phyloP scores from a whole-genome alignment of 2,113 vertebrate species.

The Platysternon megacephalum region DNA sequence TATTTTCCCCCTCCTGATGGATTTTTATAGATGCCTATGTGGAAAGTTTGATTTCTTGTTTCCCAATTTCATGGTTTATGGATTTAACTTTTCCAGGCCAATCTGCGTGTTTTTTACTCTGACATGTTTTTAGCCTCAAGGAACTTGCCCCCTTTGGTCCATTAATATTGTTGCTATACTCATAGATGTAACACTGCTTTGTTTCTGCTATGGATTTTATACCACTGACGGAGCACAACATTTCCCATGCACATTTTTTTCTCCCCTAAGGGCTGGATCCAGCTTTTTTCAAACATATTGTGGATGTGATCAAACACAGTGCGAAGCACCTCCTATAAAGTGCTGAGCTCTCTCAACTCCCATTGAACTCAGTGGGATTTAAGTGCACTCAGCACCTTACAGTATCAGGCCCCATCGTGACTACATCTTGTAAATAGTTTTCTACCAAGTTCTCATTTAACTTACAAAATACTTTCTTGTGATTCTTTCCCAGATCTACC shows the following conservation, averaged over 20 bases:
- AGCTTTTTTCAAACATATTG: conserved; percentile 30
- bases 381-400: not conserved
- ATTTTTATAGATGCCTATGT: conserved; percentile 45
- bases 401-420: not conserved
- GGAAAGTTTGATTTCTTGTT: conserved; percentile 70
- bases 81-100: conserved; percentile 74
- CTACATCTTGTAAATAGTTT: conserved; percentile 1
- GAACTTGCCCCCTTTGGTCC: conserved; percentile 46
- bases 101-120: conserved; percentile 64
- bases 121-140: conserved; percentile 75
- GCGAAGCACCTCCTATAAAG: not conserved
- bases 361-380: not conserved
- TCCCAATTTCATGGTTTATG: conserved; percentile 76
- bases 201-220: conserved; percentile 67
- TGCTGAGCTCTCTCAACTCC: not conserved
- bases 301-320: not conserved
- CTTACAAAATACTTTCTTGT: not conserved
- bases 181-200: conserved; percentile 69
- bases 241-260: conserved; percentile 47
- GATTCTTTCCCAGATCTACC: not conserved
- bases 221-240: conserved; percentile 33
- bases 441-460: not conserved
- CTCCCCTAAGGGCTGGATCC: not conserved
- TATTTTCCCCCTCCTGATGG: conserved; percentile 13
- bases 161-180: conserved; percentile 63